Evolutionary conservation across 2,888 invertebrate genomes (phyloP).

Genomic region (Drosophila nigritarsus): DNA sequence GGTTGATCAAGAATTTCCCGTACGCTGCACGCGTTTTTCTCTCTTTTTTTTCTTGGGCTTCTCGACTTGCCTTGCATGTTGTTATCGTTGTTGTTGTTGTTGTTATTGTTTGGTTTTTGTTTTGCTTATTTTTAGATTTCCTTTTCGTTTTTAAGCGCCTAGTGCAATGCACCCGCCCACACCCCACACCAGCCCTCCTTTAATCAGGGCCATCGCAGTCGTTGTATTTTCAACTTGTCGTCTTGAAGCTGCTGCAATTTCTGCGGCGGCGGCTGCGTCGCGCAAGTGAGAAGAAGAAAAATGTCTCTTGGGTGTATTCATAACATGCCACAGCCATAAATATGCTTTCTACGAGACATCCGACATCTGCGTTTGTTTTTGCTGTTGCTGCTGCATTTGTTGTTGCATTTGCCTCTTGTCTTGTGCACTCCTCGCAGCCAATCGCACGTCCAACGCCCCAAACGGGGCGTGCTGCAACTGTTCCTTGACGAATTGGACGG

Average conservation of each 20-base stretch:
- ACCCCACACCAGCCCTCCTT: background rate
- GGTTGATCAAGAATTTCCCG: slow-evolving; percentile 82
- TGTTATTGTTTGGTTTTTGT: slow-evolving; percentile 18
- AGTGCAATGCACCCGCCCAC: slow-evolving; percentile 50
- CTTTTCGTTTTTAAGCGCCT: slow-evolving; percentile 63
- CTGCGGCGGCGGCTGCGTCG: slow-evolving; percentile 11
- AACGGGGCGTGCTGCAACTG: slow-evolving; percentile 74
- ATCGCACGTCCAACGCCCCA: slow-evolving; percentile 57
- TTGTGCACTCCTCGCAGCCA: slow-evolving; percentile 49
- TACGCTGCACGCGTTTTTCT: slow-evolving; percentile 65
- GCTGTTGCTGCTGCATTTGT: slow-evolving; percentile 13
- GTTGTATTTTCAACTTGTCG: slow-evolving; percentile 51
- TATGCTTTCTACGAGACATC: slow-evolving; percentile 75
- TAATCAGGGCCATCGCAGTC: slow-evolving; percentile 24
- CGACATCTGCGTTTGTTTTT: slow-evolving; percentile 51
- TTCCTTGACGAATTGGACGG: slow-evolving; percentile 80
- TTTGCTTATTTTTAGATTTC: slow-evolving; percentile 73
- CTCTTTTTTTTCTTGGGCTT: slow-evolving; percentile 28
- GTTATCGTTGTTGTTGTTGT: slow-evolving; percentile 21
- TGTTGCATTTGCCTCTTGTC: slow-evolving; percentile 16
- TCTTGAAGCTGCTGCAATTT: slow-evolving; percentile 30
- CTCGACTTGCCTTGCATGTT: slow-evolving; percentile 33
- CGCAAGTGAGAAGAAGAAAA: slow-evolving; percentile 78
- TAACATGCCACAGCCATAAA: slow-evolving; percentile 79
- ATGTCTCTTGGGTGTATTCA: slow-evolving; percentile 81